Evolutionary conservation across 1,140 invertebrate genomes (phyloP), one percentile per base, ranked within the genome.

Genomic region (Magallana angulata): DNA sequence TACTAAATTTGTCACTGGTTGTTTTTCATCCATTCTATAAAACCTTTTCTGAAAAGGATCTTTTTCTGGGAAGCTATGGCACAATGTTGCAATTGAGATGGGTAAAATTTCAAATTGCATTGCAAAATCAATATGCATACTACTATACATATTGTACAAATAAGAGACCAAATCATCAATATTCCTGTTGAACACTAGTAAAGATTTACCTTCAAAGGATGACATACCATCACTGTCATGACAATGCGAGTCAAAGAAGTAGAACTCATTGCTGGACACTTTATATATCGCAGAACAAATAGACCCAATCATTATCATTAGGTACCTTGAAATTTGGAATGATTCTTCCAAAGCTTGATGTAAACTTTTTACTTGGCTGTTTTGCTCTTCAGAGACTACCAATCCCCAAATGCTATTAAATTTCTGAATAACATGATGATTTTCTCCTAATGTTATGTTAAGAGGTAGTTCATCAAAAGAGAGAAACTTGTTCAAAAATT

Each of bases 241-340:
- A 16, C 60, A 84, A 59, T 87, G 82, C 24, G 82, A 84, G 71
- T 87, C 82, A 87, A 87, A 87, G 16, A 87, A 85, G 16, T 59
- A 60, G 24, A n/a, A 60, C 8, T 80, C 16, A 48, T 68, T 68
- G 58, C 56, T 30, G 7, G 57, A n/a, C 56, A 24, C 11, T 16
- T 11, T 30, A 9, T 59, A 76, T 9, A 87, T 59, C 56, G 81
- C 86, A 11, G 86, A 87, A 24, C 81, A 68, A 18, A 87, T 83
- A 48, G n/a, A 11, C 11, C 76, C 85, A 57, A 86, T 82, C 60
- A 80, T 88, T 14, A 88, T 85, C 9, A 88, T 24, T 14, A 81
- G n/a, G 58, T 36, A 14, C 0, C 18, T 62, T 12, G 57, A 24
- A 48, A 48, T 48, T 48, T 48, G 36, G 36, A 48, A 48, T 48